Evolutionary conservation across 2,797 vertebrate species (phyloP), one percentile per base, ranked within the genome.

Genomic region (Anabas testudineus): DNA sequence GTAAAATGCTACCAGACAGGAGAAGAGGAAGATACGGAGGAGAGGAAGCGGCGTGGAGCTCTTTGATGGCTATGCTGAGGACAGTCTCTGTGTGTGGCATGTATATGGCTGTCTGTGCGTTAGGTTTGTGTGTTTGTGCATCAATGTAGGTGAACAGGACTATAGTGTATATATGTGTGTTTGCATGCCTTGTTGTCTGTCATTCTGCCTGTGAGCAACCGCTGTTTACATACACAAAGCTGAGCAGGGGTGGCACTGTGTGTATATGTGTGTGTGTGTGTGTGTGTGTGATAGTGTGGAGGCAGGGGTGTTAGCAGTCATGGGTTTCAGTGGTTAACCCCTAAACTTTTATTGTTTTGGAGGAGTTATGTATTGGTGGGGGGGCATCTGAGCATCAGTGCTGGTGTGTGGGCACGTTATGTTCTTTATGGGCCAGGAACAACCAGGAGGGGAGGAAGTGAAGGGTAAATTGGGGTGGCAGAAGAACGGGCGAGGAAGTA

Each of bases 271-370:
- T 80, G 74, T 75, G 56, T 62, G 65, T 58, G 65, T 59, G 62
- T 76, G 60, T 74, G 53, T 67, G 69, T 46, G 68, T 66, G 65
- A 42, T 39, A 39, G 69, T 63, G 74, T 55, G 86, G 86, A 83
- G 79, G 83, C 76, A 77, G 74, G 83, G 71, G 78, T 76, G 84
- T 83, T 70, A 81, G 86, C 75, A 81, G 80, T 84, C 70, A 66
- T 79, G 81, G 82, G 85, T 85, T 86, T 88, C 84, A 64, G 93
- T 51, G 91, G 93, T 93, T 92, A 92, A 91, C 88, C 90, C 86
- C 85, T 76, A 92, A 91, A 92, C 80, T 77, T 85, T 87, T 85
- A 88, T 76, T 88, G 84, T 86, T 87, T 84, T 52, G 53, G 58
- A 56, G 56, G 55, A 68, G 61, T 14, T 67, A 48, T 54, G 49